Base-by-base conservation (phyloP, 2,888 invertebrate species). In the Drosophila prostipennis region DNA sequence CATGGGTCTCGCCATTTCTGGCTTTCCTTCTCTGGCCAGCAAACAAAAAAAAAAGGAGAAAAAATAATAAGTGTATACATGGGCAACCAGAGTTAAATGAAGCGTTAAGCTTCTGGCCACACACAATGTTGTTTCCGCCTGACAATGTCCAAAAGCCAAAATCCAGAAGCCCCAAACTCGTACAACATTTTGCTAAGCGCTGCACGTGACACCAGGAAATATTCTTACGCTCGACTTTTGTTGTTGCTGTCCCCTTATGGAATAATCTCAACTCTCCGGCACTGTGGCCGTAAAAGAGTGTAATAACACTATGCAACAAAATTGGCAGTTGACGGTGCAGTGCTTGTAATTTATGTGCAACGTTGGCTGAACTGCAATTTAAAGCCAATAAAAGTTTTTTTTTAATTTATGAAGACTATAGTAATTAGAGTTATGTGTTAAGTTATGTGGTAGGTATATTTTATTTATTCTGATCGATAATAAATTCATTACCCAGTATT, bases 181-280 rank as follows among this genome's bases (percentile, higher is more conserved):
- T 64, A 54, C 39, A 57, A 14, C 56, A 72, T 70, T 74, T 65
- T 85, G 59, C 65, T 59, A 80, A 78, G 76, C 76, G 64, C 65
- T 56, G 72, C 61, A 80, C 72, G 80, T 83, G 80, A 68, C 70
- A 26, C 29, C 52, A 60, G 34, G 43, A 61, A 49, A 61, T 60
- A 65, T 64, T 55, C 32, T 19, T 45, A 2, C 37, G 37, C 37
- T 69, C 32, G 39, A 37, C 19, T 37, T 53, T 45, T 43, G 53
- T 53, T 16, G 54, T 53, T 16, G 54, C 23, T 32, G 8, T 39
- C 26, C 37, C 53, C 55, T 16, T 16, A 65, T n/a, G 56, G 54
- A 54, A 69, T 45, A 54, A 29, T 63, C 61, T 39, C 48, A 14
- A 23, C 63, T 40, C 8, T 11, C n/a, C n/a, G 34, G 2, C 19